A percentile compares a stretch with the other conserved stretches of the same genome.
These are phyloP conservation scores for Bradypodion pumilum DNA, from an alignment of 2,797 vertebrate genomes.

Conservation along the genomic window DNA sequence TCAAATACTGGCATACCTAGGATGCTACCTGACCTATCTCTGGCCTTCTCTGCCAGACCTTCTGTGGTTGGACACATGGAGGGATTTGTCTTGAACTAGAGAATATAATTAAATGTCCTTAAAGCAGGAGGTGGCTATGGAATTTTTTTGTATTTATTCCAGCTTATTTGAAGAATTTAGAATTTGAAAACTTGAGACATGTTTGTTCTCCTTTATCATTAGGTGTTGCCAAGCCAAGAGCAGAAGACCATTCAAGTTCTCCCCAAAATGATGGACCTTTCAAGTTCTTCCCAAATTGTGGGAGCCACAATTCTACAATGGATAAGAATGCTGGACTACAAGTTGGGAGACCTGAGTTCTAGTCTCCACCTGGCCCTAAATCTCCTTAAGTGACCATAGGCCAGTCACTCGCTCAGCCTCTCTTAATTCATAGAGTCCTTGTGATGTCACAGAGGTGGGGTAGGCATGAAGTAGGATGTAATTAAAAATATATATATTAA, in stretches of 20 bases:
- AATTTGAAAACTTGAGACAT: not conserved
- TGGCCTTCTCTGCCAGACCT: not conserved
- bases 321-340: not conserved
- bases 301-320: not conserved
- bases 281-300: not conserved
- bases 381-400: not conserved
- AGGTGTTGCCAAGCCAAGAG: not conserved
- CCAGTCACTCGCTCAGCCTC: not conserved
- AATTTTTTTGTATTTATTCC: not conserved
- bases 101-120: not conserved
- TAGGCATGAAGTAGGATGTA: not conserved
- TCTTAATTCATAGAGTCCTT: not conserved
- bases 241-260: not conserved
- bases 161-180: not conserved
- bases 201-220: rapidly evolving
- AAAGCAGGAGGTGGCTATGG: not conserved
- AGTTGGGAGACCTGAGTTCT: not conserved
- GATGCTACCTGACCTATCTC: too few relatives aligned
- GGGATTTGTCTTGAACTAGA: not conserved
- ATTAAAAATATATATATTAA: too few relatives aligned
- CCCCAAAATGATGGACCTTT: not conserved
- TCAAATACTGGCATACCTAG: not conserved
- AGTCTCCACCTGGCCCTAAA: not conserved
- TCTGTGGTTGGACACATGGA: not conserved
- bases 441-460: not conserved